Evolutionary conservation across 2,797 vertebrate genomes (phyloP).

Genomic region (Paedocypris micromegethes): DNA sequence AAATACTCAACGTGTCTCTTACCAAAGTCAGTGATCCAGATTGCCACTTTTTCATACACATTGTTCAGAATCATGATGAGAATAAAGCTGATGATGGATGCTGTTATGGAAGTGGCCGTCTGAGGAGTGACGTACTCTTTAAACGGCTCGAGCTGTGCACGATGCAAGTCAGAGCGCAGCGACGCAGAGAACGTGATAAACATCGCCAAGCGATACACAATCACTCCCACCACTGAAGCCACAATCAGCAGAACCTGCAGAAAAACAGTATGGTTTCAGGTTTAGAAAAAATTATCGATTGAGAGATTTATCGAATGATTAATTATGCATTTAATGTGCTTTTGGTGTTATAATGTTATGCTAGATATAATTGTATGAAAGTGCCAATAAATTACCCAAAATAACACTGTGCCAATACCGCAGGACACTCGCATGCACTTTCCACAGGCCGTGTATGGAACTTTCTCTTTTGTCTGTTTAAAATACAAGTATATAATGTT

Average conservation of each 20-base stretch:
- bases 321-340: no score
- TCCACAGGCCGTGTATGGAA: conserved; percentile 79
- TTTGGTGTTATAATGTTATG: no score
- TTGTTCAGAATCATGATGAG: conserved; percentile 97
- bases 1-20: conserved; percentile 50
- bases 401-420: conserved; percentile 83
- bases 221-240: conserved; percentile 90
- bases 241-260: conserved; percentile 85
- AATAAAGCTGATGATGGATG: conserved; percentile 92
- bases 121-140: conserved; percentile 85
- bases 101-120: conserved; percentile 89
- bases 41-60: conserved; percentile 88
- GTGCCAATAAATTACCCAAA: conserved; percentile 77
- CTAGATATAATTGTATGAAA: neutral
- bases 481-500: conserved; percentile 7
- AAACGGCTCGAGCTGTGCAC: conserved; percentile 81
- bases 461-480: conserved; percentile 4
- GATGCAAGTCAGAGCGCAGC: conserved; percentile 45
- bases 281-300: no score
- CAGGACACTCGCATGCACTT: conserved; percentile 75
- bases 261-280: no score
- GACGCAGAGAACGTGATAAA: conserved; percentile 79
- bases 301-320: no score
- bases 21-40: conserved; percentile 99
- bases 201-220: conserved; percentile 89